phyloP scores from a whole-genome alignment of 1,140 invertebrate genomes.

The Drosophila navojoa region DNA sequence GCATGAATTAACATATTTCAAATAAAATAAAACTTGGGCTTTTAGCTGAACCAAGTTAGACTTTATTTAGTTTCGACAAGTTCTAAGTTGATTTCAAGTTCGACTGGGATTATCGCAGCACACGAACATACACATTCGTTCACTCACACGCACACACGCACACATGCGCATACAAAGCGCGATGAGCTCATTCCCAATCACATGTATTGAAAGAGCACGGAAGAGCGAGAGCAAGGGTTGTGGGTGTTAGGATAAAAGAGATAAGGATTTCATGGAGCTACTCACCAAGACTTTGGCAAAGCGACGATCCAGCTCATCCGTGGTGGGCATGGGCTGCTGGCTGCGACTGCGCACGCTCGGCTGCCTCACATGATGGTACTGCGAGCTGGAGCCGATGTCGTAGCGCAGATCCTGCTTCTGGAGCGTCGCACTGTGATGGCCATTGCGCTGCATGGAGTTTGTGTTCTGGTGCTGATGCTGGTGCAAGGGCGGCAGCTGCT shows the following conservation, averaged over 20 bases:
- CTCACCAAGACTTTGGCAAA: conserved; percentile 98
- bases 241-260: conserved; percentile 1
- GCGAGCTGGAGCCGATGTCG: conserved; percentile 76
- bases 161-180: conserved; percentile 12
- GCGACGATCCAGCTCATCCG: conserved; percentile 93
- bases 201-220: conserved; percentile 38
- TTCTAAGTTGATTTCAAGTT: conserved; percentile 6
- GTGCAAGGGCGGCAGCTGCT: conserved; percentile 22
- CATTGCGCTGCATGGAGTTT: conserved; percentile 66
- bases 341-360: conserved; percentile 89
- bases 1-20: too few species aligned
- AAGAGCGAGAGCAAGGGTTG: conserved; percentile 6
- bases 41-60: neutral
- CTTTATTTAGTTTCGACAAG: neutral
- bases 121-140: conserved; percentile 37
- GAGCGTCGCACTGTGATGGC: conserved; percentile 57
- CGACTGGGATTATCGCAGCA: conserved; percentile 39
- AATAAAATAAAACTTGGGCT: too few species aligned
- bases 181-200: conserved; percentile 79
- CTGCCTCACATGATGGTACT: conserved; percentile 85
- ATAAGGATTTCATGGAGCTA: conserved; percentile 42
- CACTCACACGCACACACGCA: conserved; percentile 13
- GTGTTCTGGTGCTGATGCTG: conserved; percentile 47
- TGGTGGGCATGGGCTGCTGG: conserved; percentile 95
- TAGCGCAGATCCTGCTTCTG: conserved; percentile 80